These are phyloP conservation scores for Indicator maculatus DNA, from an alignment of 2,113 vertebrate genomes.

Conservation along the genomic window DNA sequence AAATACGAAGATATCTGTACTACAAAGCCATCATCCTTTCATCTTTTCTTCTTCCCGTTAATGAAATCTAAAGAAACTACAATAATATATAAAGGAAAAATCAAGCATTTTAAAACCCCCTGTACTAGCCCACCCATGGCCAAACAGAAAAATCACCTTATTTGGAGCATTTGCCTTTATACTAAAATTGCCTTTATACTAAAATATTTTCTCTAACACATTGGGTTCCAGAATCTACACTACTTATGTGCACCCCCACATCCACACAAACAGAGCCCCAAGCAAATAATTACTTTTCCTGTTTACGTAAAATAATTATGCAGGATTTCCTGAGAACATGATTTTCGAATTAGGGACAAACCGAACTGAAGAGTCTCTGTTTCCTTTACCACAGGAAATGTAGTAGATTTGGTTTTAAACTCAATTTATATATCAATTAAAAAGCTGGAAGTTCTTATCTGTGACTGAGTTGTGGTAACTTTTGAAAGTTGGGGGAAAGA, in stretches of 20 bases:
- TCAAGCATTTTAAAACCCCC: background rate
- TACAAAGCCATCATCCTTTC: background rate
- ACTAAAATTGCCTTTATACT: constrained; percentile 20
- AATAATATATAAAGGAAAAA: background rate
- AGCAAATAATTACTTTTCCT: constrained; percentile 74
- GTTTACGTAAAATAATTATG: constrained; percentile 70
- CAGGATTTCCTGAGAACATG: constrained; percentile 69
- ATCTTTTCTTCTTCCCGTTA: background rate
- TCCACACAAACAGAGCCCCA: constrained; percentile 23
- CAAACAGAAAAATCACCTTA: constrained; percentile 12
- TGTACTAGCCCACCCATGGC: background rate
- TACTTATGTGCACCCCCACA: background rate
- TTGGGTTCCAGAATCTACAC: background rate
- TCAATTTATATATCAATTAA: constrained; percentile 65
- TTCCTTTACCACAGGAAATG: constrained; percentile 70
- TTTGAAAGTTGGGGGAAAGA: constrained; percentile 48
- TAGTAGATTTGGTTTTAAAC: constrained; percentile 58
- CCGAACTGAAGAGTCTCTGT: constrained; percentile 66
- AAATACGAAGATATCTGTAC: background rate
- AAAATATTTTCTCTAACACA: background rate
- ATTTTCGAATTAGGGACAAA: constrained; percentile 74
- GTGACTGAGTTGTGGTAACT: constrained; percentile 42
- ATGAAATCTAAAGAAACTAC: background rate
- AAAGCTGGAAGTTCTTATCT: constrained; percentile 59
- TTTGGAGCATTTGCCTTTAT: constrained; percentile 30